phyloP scores from a whole-genome alignment of 2,888 invertebrate species.

The Didymodactylos carnosus region DNA sequence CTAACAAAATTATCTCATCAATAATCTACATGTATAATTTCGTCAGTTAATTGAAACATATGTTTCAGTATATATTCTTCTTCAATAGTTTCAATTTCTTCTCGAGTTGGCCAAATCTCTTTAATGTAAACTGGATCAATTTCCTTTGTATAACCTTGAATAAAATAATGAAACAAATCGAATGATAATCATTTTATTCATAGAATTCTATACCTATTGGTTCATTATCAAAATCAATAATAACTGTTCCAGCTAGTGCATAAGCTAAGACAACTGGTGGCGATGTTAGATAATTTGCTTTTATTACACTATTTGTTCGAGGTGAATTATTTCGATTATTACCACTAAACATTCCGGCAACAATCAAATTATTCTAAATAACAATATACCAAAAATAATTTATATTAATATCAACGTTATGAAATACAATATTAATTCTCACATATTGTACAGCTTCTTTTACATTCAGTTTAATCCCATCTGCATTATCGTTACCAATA shows the following conservation, averaged over 20 bases:
- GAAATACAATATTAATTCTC: background rate
- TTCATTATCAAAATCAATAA: slow-evolving; percentile 76
- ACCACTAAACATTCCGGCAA: slow-evolving; percentile 82
- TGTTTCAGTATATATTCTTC: slow-evolving; percentile 70
- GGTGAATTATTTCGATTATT: slow-evolving; percentile 91
- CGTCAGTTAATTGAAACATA: slow-evolving; percentile 84
- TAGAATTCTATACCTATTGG: slow-evolving; percentile 54
- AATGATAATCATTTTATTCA: slow-evolving; percentile 15
- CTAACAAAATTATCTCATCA: background rate
- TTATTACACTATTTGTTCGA: slow-evolving; percentile 79
- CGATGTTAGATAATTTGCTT: slow-evolving; percentile 93
- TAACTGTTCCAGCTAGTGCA: slow-evolving; percentile 77
- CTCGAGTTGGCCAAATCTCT: slow-evolving; percentile 83
- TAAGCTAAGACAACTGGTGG: slow-evolving; percentile 89
- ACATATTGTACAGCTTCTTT: background rate
- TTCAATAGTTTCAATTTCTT: slow-evolving; percentile 72
- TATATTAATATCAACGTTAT: background rate
- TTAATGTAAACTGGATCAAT: slow-evolving; percentile 59
- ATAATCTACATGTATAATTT: slow-evolving; percentile 42
- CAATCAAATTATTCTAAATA: slow-evolving; percentile 63
- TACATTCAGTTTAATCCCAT: slow-evolving; percentile 43
- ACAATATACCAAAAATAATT: background rate
- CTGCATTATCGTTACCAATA: slow-evolving; percentile 85
- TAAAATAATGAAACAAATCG: slow-evolving; percentile 23
- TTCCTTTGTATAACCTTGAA: too few relatives aligned